A percentile compares a stretch with the other conserved stretches of the same genome.
Conservation (phyloP, 2,888 invertebrate genomes). For the Hoplodrina ambigua region DNA sequence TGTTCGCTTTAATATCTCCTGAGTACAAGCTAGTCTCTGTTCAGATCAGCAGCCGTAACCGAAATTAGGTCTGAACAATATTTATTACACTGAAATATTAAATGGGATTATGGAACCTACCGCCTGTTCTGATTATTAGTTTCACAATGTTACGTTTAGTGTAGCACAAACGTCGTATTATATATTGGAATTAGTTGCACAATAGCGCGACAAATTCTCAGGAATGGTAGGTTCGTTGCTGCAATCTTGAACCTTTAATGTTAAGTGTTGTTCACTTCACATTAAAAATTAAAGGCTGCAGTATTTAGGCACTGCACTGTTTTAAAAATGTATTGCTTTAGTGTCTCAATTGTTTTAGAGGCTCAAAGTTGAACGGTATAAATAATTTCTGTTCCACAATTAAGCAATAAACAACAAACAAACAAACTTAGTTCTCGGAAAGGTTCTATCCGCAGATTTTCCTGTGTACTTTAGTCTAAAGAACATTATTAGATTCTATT, state of each 20-base stretch:
- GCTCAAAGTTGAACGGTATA: conserved; percentile 22
- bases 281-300: conserved; percentile 25
- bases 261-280: neutral
- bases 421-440: conserved; percentile 36
- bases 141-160: conserved; percentile 18
- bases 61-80: too few species aligned
- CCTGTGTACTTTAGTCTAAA: conserved; percentile 10
- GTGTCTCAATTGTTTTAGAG: conserved; percentile 26
- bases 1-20: too few species aligned
- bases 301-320: neutral
- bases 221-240: neutral
- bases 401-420: conserved; percentile 33
- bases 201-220: conserved; percentile 24
- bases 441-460: conserved; percentile 23
- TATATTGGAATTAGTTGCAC: conserved; percentile 11
- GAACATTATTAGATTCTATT: conserved; percentile 21
- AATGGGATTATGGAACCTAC: neutral
- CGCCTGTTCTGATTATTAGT: conserved; percentile 29
- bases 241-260: neutral
- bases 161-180: too few species aligned
- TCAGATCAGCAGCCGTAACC: too few species aligned
- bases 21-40: too few species aligned
- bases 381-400: conserved; percentile 12
- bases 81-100: conserved; percentile 4
- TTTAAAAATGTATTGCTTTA: conserved; percentile 19